Conservation (phyloP, 2,797 vertebrate species). For the Propithecus deckenii region DNA sequence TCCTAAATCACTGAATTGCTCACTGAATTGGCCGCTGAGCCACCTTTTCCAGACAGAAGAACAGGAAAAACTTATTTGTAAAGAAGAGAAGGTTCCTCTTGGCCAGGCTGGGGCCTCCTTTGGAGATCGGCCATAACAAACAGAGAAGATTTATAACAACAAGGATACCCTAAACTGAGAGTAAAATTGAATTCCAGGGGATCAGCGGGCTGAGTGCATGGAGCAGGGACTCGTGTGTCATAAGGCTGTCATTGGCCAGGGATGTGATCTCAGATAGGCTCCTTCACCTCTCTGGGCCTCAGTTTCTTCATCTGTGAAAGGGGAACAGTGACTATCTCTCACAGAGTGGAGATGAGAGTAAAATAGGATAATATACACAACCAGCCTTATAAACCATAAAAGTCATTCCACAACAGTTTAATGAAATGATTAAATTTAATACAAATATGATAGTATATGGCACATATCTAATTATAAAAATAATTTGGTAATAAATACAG, state of each 20-base stretch:
- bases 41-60: constrained; percentile 72
- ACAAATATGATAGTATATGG: neutral
- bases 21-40: constrained; percentile 51
- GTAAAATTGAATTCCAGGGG: neutral
- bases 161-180: neutral
- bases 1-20: constrained; percentile 66
- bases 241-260: neutral
- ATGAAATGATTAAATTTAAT: neutral
- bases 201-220: neutral
- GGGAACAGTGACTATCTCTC: neutral
- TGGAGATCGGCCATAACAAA: constrained; percentile 33
- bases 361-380: neutral
- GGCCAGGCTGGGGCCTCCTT: constrained; percentile 21
- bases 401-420: neutral
- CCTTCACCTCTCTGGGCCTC: neutral
- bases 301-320: neutral
- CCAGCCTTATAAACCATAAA: neutral
- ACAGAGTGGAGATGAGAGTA: neutral
- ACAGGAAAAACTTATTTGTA: constrained; percentile 71
- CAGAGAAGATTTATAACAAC: constrained; percentile 24
- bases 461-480: neutral
- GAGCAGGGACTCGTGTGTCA: neutral
- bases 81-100: constrained; percentile 55
- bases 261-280: neutral
- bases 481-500: neutral